Conservation (phyloP, 2,888 invertebrate genomes). For the Caenorhabditis sp. region DNA sequence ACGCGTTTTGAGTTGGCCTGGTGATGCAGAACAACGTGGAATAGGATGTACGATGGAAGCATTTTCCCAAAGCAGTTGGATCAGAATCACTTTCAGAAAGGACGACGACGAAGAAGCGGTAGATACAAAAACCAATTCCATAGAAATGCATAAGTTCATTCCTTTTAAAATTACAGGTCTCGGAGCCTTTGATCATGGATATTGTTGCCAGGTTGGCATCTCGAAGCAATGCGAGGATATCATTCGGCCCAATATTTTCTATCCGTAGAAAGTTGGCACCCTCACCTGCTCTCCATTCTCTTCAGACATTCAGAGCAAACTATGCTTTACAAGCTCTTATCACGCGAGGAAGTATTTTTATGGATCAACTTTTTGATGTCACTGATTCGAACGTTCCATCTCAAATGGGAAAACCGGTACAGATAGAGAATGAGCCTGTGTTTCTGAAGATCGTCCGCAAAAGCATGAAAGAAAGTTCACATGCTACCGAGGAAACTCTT, state of each 20-base stretch:
- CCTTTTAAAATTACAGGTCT: background rate
- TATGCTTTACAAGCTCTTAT: conserved; percentile 73
- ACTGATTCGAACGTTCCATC: conserved; percentile 13
- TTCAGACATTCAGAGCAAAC: conserved; percentile 71
- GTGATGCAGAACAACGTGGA: conserved; percentile 61
- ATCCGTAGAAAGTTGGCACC: conserved; percentile 61
- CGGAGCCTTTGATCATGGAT: conserved; percentile 16
- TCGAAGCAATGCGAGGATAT: conserved; percentile 57
- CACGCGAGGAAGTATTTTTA: conserved; percentile 72
- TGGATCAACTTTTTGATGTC: conserved; percentile 71
- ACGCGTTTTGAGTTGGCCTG: conserved; percentile 64
- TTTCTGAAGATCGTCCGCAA: conserved; percentile 57
- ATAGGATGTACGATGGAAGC: conserved; percentile 66
- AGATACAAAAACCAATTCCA: too few species aligned
- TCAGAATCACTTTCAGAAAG: conserved; percentile 48
- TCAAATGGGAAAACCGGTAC: conserved; percentile 22
- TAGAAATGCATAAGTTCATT: too few species aligned
- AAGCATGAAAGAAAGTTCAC: conserved; percentile 63
- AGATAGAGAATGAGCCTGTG: conserved; percentile 36
- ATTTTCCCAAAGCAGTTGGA: conserved; percentile 64
- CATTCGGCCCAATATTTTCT: conserved; percentile 64
- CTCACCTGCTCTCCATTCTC: conserved; percentile 19
- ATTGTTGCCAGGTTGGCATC: conserved; percentile 30
- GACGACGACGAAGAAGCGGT: conserved; percentile 15
- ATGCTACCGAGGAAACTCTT: conserved; percentile 73